A percentile compares a stretch with the other conserved stretches of the same genome.
Conservation (phyloP, 2,888 invertebrate genomes). For the Tuberolachnus salignus region DNA sequence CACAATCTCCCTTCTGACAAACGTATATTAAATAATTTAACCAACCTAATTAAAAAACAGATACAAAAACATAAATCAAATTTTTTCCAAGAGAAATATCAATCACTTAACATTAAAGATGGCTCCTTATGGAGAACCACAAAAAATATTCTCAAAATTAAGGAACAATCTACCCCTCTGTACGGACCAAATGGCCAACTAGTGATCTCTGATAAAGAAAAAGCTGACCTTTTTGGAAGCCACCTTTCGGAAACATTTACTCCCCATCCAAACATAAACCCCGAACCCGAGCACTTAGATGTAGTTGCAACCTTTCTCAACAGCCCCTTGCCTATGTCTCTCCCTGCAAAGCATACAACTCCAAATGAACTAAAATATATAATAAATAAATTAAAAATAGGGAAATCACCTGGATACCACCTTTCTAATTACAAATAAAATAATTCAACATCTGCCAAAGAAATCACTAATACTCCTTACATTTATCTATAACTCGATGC, state of each 20-base stretch:
- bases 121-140: neutral
- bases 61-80: too few relatives aligned
- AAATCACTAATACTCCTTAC: neutral
- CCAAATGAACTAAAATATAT: neutral
- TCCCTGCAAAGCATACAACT: neutral
- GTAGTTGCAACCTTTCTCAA: neutral
- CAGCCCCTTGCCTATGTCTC: neutral
- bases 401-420: neutral
- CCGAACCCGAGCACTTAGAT: neutral
- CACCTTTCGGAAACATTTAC: neutral
- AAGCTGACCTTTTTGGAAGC: conserved; percentile 11
- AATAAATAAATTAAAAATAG: neutral
- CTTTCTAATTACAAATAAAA: neutral
- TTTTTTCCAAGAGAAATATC: too few relatives aligned
- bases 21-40: too few relatives aligned
- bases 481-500: neutral
- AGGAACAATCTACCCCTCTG: neutral
- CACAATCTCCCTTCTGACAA: too few relatives aligned
- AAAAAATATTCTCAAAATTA: conserved; percentile 2
- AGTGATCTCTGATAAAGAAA: neutral
- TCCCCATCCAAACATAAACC: neutral
- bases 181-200: neutral
- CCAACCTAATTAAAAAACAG: too few relatives aligned
- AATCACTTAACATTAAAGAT: neutral
- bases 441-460: neutral